These are phyloP conservation scores for Leucophenga montana DNA, from an alignment of 2,888 invertebrate species.

Conservation along the genomic window DNA sequence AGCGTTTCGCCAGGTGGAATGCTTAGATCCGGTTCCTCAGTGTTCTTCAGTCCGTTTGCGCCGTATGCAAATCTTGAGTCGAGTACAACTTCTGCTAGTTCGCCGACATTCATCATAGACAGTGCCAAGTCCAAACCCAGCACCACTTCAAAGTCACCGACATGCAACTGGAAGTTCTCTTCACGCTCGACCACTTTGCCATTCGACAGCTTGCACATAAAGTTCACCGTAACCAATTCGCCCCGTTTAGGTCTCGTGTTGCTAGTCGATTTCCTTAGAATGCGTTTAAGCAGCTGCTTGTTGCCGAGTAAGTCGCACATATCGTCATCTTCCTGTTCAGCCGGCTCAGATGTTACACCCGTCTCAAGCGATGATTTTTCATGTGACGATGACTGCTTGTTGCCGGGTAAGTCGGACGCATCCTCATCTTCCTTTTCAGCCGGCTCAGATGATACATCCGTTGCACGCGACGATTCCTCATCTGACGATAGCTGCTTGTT, in stretches of 20 bases:
- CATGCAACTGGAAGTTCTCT: slow-evolving; percentile 80
- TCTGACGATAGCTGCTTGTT: too few relatives aligned
- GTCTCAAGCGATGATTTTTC: slow-evolving; percentile 3
- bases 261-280: slow-evolving; percentile 76
- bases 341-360: slow-evolving; percentile 29
- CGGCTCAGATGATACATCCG: too few relatives aligned
- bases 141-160: slow-evolving; percentile 88
- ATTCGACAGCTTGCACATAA: slow-evolving; percentile 78
- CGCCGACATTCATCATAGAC: slow-evolving; percentile 88
- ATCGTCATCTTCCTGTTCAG: slow-evolving; percentile 30
- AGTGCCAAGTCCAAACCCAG: slow-evolving; percentile 90
- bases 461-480: too few relatives aligned
- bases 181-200: slow-evolving; percentile 81
- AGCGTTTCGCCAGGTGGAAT: slow-evolving; percentile 80
- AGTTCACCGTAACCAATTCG: slow-evolving; percentile 82
- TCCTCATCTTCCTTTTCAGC: too few relatives aligned
- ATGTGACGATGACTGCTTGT: too few relatives aligned
- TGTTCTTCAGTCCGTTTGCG: slow-evolving; percentile 79
- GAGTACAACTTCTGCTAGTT: slow-evolving; percentile 82
- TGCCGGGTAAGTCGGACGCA: too few relatives aligned
- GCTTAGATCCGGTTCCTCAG: slow-evolving; percentile 61
- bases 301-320: slow-evolving; percentile 87
- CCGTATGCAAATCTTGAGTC: slow-evolving; percentile 90
- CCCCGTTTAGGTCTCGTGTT: slow-evolving; percentile 81
- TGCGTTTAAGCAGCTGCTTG: slow-evolving; percentile 79